phyloP scores from a whole-genome alignment of 2,113 vertebrate species.

The Xenus cinereus region DNA sequence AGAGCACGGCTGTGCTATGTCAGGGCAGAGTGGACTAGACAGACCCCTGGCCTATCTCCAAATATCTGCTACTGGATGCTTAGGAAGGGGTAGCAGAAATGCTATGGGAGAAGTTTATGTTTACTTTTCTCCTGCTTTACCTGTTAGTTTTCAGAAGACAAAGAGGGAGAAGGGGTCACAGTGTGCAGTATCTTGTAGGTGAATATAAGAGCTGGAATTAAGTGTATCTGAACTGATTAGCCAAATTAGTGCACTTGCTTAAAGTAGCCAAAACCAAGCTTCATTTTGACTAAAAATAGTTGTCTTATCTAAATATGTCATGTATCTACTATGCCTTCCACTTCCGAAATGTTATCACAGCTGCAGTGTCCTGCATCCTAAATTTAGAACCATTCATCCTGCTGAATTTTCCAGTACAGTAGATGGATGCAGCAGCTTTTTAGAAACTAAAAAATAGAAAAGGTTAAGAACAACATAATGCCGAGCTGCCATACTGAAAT shows the following conservation, averaged over 20 bases:
- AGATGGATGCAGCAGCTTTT: slow-evolving; percentile 1
- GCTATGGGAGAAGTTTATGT: background rate
- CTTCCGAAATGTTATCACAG: slow-evolving; percentile 49
- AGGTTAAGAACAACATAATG: background rate
- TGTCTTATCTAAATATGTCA: slow-evolving; percentile 54
- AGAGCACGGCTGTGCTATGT: background rate
- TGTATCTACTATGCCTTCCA: slow-evolving; percentile 48
- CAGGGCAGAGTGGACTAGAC: background rate
- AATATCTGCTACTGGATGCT: background rate
- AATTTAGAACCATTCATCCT: slow-evolving; percentile 55
- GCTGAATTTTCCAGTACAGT: slow-evolving; percentile 38
- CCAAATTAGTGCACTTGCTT: background rate
- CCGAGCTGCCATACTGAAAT: background rate
- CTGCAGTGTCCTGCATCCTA: slow-evolving; percentile 56
- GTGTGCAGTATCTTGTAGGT: background rate
- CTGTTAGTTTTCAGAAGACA: background rate
- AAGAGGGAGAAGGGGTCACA: background rate
- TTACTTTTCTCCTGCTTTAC: background rate
- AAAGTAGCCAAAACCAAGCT: slow-evolving; percentile 12
- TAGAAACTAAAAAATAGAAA: background rate
- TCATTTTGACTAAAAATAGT: slow-evolving; percentile 44
- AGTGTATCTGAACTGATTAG: background rate
- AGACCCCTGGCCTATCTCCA: background rate
- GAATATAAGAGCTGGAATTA: background rate
- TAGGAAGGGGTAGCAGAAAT: background rate